Base-by-base conservation (phyloP, 2,113 vertebrate species). In the Heterocephalus glaber region DNA sequence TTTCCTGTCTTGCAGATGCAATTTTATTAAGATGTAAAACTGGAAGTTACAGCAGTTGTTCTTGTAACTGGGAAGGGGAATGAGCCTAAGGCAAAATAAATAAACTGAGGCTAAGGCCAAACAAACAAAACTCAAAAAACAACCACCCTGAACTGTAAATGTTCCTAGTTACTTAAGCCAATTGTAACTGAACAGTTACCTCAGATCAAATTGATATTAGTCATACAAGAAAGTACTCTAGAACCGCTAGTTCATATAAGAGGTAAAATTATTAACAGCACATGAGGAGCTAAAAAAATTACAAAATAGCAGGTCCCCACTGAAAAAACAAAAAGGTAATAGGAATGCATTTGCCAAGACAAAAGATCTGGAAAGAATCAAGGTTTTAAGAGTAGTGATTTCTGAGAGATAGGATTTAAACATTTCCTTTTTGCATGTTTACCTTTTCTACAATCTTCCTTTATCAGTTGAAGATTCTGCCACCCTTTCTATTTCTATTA, bases 321-420 rank as follows among this genome's bases (percentile, higher is more conserved):
- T 61, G 14, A 30, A 68, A 92, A 90, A 77, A 94, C 47, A 49
- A 88, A 24, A 60, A 82, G 72, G 68, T 89, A 65, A 68, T 28
- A 83, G 5, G 38, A 30, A 92, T 61, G 90, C 20, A 63, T 76
- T 76, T 52, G 60, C 11, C 26, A 72, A 96, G 95, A 38, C 88
- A 89, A 89, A 89, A 54, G 9, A 20, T 76, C 44, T 70, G 12
- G 76, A 91, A 96, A 82, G 54, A 80, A 56, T 86, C 35, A 33
- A 77, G n/a, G 63, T 83, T 82, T 86, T 83, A 89, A 38, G 49
- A 92, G 68, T 47, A 94, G 17, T 47, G 61, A 91, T 54, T 70
- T 90, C 66, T 84, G 47, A 80, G 84, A 87, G n/a, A 44, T 1
- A 89, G 38, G 16, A 92, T 85, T 68, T 63, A 63, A 90, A 60